A percentile compares a stretch with the other conserved stretches of the same genome.
phyloP scores from a whole-genome alignment of 2,113 vertebrate species.

The Brachyhypopomus occidentalis region DNA sequence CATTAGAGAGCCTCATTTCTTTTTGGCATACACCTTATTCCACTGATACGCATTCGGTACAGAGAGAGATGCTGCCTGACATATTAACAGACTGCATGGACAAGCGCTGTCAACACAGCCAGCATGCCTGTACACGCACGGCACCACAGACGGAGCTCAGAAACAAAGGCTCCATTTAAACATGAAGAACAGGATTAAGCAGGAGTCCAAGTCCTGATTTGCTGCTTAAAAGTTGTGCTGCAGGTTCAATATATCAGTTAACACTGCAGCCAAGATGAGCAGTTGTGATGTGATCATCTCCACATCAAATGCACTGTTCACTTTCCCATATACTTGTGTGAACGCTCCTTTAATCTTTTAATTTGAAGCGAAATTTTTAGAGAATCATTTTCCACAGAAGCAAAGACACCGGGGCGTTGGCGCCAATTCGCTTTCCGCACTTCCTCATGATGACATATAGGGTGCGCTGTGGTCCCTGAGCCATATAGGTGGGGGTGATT shows the following conservation, averaged over 20 bases:
- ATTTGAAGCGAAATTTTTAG: constrained; percentile 18
- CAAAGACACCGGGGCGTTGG: constrained; percentile 62
- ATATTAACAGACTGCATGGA: constrained; percentile 58
- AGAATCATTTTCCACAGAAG: constrained; percentile 14
- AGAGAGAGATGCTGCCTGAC: constrained; percentile 56
- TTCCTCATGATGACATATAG: not conserved
- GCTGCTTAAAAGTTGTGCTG: constrained; percentile 64
- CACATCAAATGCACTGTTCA: constrained; percentile 50
- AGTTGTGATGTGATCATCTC: constrained; percentile 51
- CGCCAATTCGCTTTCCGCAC: not conserved
- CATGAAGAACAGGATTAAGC: constrained; percentile 55
- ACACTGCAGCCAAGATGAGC: constrained; percentile 31
- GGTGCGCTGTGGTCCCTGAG: no score
- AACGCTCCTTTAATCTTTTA: constrained; percentile 43
- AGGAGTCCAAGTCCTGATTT: constrained; percentile 52
- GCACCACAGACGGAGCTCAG: constrained; percentile 22
- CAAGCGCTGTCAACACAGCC: constrained; percentile 50
- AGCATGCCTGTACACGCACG: constrained; percentile 31
- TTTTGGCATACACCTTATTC: constrained; percentile 64
- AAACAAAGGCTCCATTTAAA: constrained; percentile 48
- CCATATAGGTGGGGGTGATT: no score
- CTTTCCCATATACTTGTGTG: constrained; percentile 6
- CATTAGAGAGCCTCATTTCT: constrained; percentile 68
- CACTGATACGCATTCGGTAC: constrained; percentile 59
- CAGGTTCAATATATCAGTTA: constrained; percentile 49